Evolutionary conservation across 2,888 invertebrate genomes (phyloP), one percentile per base, ranked within the genome.

Genomic region (Adelphocoris suturalis): DNA sequence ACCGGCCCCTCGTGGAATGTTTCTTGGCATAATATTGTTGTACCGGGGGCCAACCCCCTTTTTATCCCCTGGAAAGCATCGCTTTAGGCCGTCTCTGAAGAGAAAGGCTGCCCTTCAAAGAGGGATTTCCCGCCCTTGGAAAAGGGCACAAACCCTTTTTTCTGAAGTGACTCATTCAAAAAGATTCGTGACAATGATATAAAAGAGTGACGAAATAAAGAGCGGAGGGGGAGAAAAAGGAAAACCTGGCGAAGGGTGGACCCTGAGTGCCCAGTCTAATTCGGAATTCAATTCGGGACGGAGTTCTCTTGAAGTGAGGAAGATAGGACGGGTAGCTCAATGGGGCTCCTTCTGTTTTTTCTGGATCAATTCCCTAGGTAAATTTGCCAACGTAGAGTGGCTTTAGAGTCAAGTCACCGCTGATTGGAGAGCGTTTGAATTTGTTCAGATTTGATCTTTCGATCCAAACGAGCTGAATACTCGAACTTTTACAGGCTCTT

Each of bases 341-440:
- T 68, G 68, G 23, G 68, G 82, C 48, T 82, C 82, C 82, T 52
- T 61, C 55, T 85, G 85, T 85, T 85, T 85, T 84, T 47, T 61
- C 57, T 61, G 61, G 85, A 85, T 85, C 85, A 46, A 85, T 85
- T 61, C 85, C 61, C 61, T 85, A 61, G 85, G 85, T 85, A 85
- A 85, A 85, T 85, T 85, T 85, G 46, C 85, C 61, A 19, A 61
- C 27, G 61, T 37, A 14, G 47, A 80, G 78, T 57, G 85, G 85
- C 85, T 85, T 85, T 61, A 85, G 37, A 85, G 85, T 61, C 55
- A 61, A 57, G 61, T 61, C 46, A 28, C 46, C 61, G 61, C 85
- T 85, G 85, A 85, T 85, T 85, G 85, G 85, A 85, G 85, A 61
- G 85, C 47, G 85, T 61, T 57, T n/a, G 85, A 85, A 57, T 85